Evolutionary conservation across 2,888 invertebrate genomes (phyloP).

Genomic region (Byasa hedistus): DNA sequence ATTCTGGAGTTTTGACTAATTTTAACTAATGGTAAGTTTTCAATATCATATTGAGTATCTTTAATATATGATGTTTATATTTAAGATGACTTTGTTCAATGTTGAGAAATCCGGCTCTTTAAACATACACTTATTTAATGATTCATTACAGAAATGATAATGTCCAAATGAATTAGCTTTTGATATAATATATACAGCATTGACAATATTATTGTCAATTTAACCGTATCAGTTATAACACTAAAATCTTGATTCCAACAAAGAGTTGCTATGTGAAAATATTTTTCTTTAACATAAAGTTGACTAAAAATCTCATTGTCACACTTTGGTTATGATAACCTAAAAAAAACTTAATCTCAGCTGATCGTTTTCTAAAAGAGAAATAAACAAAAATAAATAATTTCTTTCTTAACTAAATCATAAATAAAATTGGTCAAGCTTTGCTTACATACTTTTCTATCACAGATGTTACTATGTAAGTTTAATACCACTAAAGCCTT

Average conservation of each 20-base stretch:
- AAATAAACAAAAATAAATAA: constrained; percentile 26
- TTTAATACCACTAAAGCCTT: constrained; percentile 27
- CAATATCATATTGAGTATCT: not conserved
- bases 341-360: constrained; percentile 31
- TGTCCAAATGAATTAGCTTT: no score
- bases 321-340: constrained; percentile 20
- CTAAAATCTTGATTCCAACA: no score
- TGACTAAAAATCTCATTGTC: not conserved
- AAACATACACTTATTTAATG: no score
- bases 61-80: not conserved
- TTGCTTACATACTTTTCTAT: constrained; percentile 32
- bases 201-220: no score
- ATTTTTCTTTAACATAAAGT: no score
- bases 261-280: no score
- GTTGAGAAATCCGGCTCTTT: not conserved
- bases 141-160: no score
- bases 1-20: not conserved
- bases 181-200: no score
- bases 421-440: constrained; percentile 33
- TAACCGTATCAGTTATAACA: no score
- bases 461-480: constrained; percentile 35
- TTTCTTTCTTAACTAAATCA: constrained; percentile 5
- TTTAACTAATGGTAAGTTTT: not conserved
- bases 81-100: not conserved
- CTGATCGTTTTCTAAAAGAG: constrained; percentile 18